phyloP scores from a whole-genome alignment of 1,140 invertebrate species.

The Conus ventricosus region DNA sequence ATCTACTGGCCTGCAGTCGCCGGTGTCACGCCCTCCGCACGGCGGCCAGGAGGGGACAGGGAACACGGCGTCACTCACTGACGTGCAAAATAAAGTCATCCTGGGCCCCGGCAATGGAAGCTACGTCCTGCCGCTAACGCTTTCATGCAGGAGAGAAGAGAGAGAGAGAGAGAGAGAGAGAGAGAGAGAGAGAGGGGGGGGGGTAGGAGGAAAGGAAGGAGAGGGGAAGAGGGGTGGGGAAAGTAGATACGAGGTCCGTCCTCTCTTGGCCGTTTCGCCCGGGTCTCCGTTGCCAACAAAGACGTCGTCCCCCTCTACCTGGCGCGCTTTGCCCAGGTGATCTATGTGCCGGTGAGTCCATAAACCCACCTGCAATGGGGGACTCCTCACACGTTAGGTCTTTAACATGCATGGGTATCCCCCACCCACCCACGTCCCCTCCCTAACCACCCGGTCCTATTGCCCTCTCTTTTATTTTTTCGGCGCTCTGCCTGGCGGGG shows the following conservation, averaged over 20 bases:
- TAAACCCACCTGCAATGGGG: neutral
- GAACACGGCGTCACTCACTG: neutral
- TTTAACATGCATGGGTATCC: neutral
- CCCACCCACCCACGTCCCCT: neutral
- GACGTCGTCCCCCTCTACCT: neutral
- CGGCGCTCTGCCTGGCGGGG: too few relatives aligned
- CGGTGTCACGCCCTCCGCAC: neutral
- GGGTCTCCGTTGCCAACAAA: neutral
- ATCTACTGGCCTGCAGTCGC: too few relatives aligned
- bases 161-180: conserved; percentile 18
- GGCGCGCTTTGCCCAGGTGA: neutral
- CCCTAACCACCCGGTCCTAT: neutral
- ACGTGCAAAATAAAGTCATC: neutral
- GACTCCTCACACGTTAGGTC: neutral
- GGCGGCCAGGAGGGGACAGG: neutral
- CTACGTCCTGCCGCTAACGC: neutral
- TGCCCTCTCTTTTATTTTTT: neutral
- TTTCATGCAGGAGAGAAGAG: neutral
- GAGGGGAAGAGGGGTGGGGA: neutral
- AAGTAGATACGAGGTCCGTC: neutral
- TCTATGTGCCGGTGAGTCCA: conserved; percentile 12
- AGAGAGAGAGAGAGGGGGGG: neutral
- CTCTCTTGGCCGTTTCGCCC: too few relatives aligned
- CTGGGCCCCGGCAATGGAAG: neutral
- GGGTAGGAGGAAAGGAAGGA: neutral